A percentile compares a stretch with the other conserved stretches of the same genome.
Conservation (phyloP, 2,113 vertebrate species). For the Athene noctua region DNA sequence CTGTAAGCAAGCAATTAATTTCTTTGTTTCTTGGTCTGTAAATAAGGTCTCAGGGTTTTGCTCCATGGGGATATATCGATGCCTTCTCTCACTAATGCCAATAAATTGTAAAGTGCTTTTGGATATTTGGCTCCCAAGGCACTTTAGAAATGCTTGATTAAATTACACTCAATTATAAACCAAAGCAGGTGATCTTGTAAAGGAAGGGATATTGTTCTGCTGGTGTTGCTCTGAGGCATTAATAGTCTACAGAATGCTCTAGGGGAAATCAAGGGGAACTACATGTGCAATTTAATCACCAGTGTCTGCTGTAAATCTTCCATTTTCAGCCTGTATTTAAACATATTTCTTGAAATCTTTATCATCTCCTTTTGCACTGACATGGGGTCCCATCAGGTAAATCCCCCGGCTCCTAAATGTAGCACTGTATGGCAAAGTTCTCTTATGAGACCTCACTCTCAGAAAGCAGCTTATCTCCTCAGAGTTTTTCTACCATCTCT, state of each 20-base stretch:
- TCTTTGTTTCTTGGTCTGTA: constrained; percentile 14
- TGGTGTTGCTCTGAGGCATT: background rate
- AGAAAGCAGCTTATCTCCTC: background rate
- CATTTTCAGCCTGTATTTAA: background rate
- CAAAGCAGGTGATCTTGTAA: constrained; percentile 34
- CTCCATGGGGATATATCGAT: background rate
- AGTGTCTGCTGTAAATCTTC: background rate
- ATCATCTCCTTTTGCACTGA: background rate
- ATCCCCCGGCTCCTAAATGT: background rate
- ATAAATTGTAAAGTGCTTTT: constrained; percentile 18
- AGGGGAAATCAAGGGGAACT: background rate
- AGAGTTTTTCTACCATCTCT: background rate
- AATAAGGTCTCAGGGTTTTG: constrained; percentile 12
- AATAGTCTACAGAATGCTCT: background rate
- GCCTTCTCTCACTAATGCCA: constrained; percentile 21
- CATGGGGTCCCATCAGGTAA: background rate
- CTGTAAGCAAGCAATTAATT: constrained; percentile 24
- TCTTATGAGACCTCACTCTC: background rate
- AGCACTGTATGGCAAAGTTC: background rate
- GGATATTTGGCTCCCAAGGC: constrained; percentile 18
- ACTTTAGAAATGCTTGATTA: constrained; percentile 46
- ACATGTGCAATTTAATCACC: background rate
- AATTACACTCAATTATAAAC: constrained; percentile 53
- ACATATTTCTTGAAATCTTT: background rate
- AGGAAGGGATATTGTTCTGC: background rate